Percentiles rank a stretch among this genome's conserved stretches.
These are phyloP conservation scores for Heterohyrax brucei DNA, from an alignment of 2,797 vertebrate genomes.

Conservation along the genomic window DNA sequence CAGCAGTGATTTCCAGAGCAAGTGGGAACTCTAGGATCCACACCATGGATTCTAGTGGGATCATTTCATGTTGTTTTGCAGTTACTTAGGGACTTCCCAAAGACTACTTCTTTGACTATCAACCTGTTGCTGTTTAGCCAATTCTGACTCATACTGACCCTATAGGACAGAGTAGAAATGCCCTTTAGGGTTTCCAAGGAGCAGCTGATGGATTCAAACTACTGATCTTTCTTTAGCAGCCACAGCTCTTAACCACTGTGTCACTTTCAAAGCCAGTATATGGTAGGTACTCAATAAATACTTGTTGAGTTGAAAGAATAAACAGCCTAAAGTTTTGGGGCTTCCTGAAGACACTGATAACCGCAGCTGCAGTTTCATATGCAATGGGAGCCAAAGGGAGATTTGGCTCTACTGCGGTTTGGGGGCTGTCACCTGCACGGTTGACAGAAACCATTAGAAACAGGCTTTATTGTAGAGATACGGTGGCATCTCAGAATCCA, in stretches of 20 bases:
- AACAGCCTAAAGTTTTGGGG: not conserved
- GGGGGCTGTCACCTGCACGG: not conserved
- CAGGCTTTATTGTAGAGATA: not conserved
- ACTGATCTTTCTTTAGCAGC: too few relatives aligned
- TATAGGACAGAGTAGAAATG: too few relatives aligned
- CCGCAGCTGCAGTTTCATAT: not conserved
- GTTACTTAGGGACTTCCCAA: not conserved
- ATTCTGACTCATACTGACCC: too few relatives aligned
- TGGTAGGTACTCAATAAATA: not conserved
- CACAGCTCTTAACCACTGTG: not conserved
- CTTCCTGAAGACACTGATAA: not conserved
- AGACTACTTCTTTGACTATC: not conserved
- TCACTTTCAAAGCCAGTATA: not conserved
- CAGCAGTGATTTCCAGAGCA: not conserved
- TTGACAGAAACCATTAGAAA: not conserved
- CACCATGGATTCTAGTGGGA: not conserved
- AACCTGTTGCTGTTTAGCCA: too few relatives aligned
- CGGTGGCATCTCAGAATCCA: not conserved
- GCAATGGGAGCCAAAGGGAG: not conserved
- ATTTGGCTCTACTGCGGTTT: not conserved
- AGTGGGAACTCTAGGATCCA: not conserved
- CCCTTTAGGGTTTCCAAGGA: too few relatives aligned
- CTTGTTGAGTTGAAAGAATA: constrained; percentile 44
- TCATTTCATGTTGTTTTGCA: not conserved
- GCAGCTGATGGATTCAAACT: not conserved